These are phyloP conservation scores for Glareola pratincola DNA, from an alignment of 2,113 vertebrate genomes.

Conservation along the genomic window DNA sequence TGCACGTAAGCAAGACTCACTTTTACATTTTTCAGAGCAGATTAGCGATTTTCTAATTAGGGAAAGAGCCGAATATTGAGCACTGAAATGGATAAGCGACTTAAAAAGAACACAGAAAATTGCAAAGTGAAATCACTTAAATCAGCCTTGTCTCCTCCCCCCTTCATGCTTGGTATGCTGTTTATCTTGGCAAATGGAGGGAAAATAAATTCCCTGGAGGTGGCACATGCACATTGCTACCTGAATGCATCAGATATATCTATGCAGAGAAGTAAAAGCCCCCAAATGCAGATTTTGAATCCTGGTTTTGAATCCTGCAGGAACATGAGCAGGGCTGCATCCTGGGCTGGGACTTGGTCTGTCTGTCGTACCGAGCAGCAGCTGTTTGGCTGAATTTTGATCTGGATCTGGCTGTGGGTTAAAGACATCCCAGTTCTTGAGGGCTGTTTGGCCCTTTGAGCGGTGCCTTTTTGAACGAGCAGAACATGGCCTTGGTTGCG, in stretches of 20 bases:
- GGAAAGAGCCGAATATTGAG: conserved; percentile 64
- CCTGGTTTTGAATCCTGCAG: background rate
- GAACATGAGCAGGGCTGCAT: background rate
- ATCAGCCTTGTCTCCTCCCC: conserved; percentile 56
- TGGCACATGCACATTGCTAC: background rate
- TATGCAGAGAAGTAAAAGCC: background rate
- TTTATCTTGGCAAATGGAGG: conserved; percentile 57
- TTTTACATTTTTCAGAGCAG: conserved; percentile 69
- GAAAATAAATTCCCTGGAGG: conserved; percentile 59
- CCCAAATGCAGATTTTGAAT: background rate
- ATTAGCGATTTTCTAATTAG: conserved; percentile 73
- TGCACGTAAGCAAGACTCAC: conserved; percentile 56
- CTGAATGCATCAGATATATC: conserved; percentile 1
- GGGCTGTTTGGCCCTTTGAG: background rate
- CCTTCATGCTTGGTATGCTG: conserved; percentile 39
- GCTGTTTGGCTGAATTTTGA: background rate
- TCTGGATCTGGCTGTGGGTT: background rate
- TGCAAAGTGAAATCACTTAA: conserved; percentile 64
- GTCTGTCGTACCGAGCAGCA: fast-evolving
- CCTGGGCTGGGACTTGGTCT: background rate
- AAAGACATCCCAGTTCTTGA: background rate
- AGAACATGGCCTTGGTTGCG: background rate
- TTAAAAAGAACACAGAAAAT: conserved; percentile 66
- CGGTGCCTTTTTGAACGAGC: background rate
- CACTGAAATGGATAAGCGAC: conserved; percentile 69